Conservation (phyloP, 2,797 vertebrate genomes). For the Glyptemys insculpta region DNA sequence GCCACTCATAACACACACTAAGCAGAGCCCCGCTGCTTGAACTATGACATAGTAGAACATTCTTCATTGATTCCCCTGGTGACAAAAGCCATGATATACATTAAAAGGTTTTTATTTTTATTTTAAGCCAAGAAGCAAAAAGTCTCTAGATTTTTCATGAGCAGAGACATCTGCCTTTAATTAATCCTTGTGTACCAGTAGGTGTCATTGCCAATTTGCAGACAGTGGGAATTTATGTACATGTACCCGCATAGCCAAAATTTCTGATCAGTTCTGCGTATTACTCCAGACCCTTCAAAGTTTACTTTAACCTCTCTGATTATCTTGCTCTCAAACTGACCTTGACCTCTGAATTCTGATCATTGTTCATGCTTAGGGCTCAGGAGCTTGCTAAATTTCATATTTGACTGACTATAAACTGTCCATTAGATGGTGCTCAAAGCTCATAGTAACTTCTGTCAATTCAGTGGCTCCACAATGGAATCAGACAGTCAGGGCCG, state of each 20-base stretch:
- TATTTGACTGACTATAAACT: fast-evolving
- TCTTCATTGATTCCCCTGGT: neutral
- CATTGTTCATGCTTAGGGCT: neutral
- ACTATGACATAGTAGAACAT: neutral
- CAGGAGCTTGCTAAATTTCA: neutral
- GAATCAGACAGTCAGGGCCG: fast-evolving
- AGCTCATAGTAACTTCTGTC: neutral
- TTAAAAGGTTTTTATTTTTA: no score
- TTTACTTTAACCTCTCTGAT: neutral
- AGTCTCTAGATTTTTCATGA: neutral
- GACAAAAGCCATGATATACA: neutral
- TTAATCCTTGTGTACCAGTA: neutral
- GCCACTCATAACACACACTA: neutral
- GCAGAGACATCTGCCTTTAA: neutral
- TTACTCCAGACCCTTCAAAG: neutral
- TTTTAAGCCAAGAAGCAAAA: neutral
- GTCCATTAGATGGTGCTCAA: neutral
- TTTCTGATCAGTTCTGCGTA: neutral
- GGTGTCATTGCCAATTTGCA: neutral
- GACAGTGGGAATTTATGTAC: neutral
- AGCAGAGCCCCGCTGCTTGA: neutral
- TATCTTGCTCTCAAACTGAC: neutral
- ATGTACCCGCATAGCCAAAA: neutral
- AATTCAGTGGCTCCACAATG: neutral
- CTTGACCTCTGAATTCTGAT: neutral